Base-by-base conservation (phyloP, 2,888 invertebrate species). In the Zygothrica quintamaculata region DNA sequence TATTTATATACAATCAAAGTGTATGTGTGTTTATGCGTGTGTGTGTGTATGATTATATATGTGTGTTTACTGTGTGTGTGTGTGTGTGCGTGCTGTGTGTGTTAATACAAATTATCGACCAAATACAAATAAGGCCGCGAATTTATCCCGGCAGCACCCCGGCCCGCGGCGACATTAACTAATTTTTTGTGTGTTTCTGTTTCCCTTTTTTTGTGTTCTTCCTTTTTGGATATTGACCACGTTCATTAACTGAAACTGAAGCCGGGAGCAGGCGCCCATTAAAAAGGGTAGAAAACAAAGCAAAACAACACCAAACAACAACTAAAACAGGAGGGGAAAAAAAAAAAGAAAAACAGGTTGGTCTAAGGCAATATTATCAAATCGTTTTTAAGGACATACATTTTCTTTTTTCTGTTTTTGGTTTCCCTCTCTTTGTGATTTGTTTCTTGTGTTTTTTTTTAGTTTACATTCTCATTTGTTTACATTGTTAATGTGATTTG, bases 101-200 rank as follows among this genome's bases (percentile, higher is more conserved):
- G 67, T 61, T 69, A 44, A 68, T 68, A 68, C 43, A 68, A 56
- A 65, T 77, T 81, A 81, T 81, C 81, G 84, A 86, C 75, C 87
- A 81, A 81, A 81, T 81, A 86, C 55, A 71, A n/a, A n/a, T 76
- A 65, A 57, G 40, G 67, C 40, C 65, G 50, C 48, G 51, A 39
- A 61, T 58, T 50, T 44, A 13, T 57, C n/a, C 1, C 7, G 40
- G 33, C 65, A 9, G 7, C 37, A 34, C 36, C 13, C 47, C 66
- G 33, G 58, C 53, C 47, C 56, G 55, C 61, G 40, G 48, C 29
- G 55, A 57, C 58, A 69, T 74, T 67, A 75, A 76, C 76, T 72
- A 61, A 15, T 47, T 25, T 44, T 42, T 55, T 50, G 39, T 40
- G 44, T 40, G 31, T 33, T 56, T 16, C 33, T 51, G 40, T 52